phyloP scores from a whole-genome alignment of 2,113 vertebrate genomes.

The Xerus inauris region DNA sequence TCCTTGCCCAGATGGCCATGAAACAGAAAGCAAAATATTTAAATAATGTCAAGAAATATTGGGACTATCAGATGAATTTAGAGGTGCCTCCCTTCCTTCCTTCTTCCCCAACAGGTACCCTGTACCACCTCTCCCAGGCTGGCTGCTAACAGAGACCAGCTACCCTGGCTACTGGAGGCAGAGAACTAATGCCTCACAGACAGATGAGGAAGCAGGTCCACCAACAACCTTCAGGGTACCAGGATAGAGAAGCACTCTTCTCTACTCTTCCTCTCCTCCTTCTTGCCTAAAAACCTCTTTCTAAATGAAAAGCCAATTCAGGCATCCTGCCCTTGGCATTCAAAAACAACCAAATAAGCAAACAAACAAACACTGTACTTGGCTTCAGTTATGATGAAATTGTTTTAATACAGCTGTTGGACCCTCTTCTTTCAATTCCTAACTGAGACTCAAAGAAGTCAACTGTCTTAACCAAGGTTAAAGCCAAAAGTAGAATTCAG shows the following conservation, averaged over 20 bases:
- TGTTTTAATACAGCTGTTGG: background rate
- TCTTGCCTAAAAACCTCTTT: background rate
- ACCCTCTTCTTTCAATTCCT: background rate
- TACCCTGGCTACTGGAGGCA: background rate
- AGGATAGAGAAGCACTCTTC: background rate
- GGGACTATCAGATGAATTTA: background rate
- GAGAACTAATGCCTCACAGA: background rate
- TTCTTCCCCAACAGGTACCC: background rate
- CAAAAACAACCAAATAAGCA: background rate
- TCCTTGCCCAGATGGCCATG: background rate
- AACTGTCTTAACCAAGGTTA: background rate
- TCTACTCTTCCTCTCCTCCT: background rate
- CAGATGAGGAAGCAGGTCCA: background rate
- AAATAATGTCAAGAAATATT: background rate
- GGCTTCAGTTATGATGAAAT: background rate
- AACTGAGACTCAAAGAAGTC: conserved; percentile 27
- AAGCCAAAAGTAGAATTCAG: conserved; percentile 11
- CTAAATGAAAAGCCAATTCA: background rate
- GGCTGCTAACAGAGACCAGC: background rate
- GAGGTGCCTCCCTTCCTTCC: background rate
- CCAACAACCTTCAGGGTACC: background rate
- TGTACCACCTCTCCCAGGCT: background rate
- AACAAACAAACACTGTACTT: background rate
- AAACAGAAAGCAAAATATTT: background rate
- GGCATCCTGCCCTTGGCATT: background rate